A percentile compares a stretch with the other conserved stretches of the same genome.
Evolutionary conservation across 64 coral and sea anemone species (phyloP).

Genomic region (Montipora sp.): DNA sequence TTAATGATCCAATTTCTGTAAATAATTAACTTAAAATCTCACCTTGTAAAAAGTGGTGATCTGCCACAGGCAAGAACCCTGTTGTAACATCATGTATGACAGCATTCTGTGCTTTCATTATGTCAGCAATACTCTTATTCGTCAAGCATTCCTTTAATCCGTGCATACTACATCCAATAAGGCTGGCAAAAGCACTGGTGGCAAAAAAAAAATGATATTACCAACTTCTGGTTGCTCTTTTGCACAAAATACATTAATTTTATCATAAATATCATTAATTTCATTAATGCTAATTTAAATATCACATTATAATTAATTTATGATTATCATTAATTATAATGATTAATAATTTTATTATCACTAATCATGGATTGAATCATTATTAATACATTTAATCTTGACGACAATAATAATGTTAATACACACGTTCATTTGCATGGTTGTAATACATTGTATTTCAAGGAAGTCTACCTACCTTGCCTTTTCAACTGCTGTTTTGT

Average conservation of each 20-base stretch:
- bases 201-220: neutral
- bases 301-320: too few species aligned
- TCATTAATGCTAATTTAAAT: too few species aligned
- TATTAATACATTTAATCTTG: too few species aligned
- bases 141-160: neutral
- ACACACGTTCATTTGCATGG: too few species aligned
- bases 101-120: constrained; percentile 1
- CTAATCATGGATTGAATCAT: too few species aligned
- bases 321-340: too few species aligned
- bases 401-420: too few species aligned
- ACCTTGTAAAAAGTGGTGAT: constrained; percentile 28
- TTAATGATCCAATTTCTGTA: too few species aligned
- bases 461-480: constrained; percentile 12
- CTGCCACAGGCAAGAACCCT: neutral
- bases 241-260: too few species aligned
- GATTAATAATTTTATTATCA: too few species aligned
- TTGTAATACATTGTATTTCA: neutral
- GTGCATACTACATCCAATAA: neutral
- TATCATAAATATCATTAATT: too few species aligned
- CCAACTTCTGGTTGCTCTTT: too few species aligned
- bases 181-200: neutral
- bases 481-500: constrained; percentile 7
- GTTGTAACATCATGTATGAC: neutral
- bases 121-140: neutral
- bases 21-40: neutral